Evolutionary conservation across 2,888 invertebrate genomes (phyloP).

Genomic region (Leptopilina syphax): DNA sequence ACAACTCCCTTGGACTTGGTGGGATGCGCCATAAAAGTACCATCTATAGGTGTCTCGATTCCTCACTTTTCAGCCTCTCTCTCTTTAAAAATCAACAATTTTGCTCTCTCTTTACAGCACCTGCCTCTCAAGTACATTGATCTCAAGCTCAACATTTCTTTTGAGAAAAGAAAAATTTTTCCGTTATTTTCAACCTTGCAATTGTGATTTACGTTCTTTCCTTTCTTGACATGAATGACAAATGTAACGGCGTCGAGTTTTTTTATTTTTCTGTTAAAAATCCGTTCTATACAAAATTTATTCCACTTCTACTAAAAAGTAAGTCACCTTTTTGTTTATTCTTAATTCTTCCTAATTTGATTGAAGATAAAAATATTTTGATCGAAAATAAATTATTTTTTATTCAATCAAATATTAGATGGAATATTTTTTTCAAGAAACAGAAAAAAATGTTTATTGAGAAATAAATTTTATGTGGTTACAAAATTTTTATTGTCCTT

Average conservation of each 20-base stretch:
- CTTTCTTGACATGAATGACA: not conserved
- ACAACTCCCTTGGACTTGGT: constrained; percentile 26
- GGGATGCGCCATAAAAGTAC: constrained; percentile 29
- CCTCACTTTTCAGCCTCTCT: not conserved
- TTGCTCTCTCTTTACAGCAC: constrained; percentile 14
- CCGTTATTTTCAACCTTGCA: constrained; percentile 13
- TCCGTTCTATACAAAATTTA: not conserved
- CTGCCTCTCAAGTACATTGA: constrained; percentile 23
- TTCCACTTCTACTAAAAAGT: too few species aligned
- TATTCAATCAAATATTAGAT: too few species aligned
- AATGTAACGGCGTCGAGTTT: constrained; percentile 1
- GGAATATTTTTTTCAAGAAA: too few species aligned
- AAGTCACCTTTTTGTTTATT: too few species aligned
- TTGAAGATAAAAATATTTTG: too few species aligned
- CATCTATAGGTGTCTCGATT: constrained; percentile 21
- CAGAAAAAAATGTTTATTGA: too few species aligned
- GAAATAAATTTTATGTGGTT: not conserved
- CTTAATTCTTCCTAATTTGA: too few species aligned
- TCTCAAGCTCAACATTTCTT: not conserved
- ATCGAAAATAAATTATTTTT: too few species aligned
- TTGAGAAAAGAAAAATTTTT: constrained; percentile 3
- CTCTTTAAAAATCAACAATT: constrained; percentile 4
- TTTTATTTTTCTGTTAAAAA: not conserved
- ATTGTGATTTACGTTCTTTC: constrained; percentile 21
- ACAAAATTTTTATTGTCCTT: not conserved